Base-by-base conservation (phyloP, 2,888 invertebrate species). In the Boloria euphrosyne region DNA sequence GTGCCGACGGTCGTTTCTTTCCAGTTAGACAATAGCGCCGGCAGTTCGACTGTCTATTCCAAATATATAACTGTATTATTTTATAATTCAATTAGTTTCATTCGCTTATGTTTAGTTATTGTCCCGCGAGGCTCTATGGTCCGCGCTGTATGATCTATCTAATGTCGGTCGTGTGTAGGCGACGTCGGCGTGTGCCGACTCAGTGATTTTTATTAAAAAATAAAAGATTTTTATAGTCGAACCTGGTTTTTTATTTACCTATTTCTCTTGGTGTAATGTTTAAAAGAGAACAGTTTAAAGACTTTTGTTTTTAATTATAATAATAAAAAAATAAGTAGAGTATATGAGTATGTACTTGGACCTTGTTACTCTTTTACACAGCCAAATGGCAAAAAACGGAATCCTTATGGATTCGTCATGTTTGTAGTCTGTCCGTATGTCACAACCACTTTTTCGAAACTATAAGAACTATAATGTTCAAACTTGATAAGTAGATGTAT, bases 161-260 rank as follows among this genome's bases (percentile, higher is more conserved):
- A 80, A 81, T 78, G 81, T 77, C 81, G 80, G 80, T 75, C 80
- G 80, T 80, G 83, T 81, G 83, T 78, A 79, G 79, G 78, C 81
- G 79, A 75, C 75, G 77, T 71, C 78, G 77, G 78, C 77, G 31
- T 68, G 66, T 78, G 79, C 78, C 81, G 78, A 74, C 86, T 85
- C 91, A 90, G 89, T 91, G 89, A 85, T 89, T 90, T 90, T 87
- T 86, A 89, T 86, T 86, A 52, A 70, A 64, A 51, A 51, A 38
- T 43, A 50, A 90, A 91, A 87, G 81, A 86, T 86, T 90, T 90
- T 92, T 91, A 90, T 89, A 90, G 89, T 89, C 89, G 84, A 83
- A 76, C 64, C 18, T 53, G 62, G 57, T 75, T 73, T 81, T 83
- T 83, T 77, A 79, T 80, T 81, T 74, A 13, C 67, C 57, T 52